Evolutionary conservation across 2,113 vertebrate genomes (phyloP), one percentile per base, ranked within the genome.

Genomic region (Psittacus erithacus): DNA sequence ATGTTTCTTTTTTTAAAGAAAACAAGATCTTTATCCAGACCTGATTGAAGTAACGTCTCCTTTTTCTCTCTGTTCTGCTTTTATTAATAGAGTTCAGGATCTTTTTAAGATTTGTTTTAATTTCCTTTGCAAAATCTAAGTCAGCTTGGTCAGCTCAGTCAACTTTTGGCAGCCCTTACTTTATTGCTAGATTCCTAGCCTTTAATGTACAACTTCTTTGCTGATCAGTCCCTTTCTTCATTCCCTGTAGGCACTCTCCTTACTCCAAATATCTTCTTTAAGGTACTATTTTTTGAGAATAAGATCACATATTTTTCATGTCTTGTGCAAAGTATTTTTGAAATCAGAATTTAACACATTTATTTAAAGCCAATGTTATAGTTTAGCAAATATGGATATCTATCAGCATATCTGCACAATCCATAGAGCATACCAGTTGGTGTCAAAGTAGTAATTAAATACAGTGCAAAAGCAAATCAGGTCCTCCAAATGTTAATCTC

Each of bases 401-500:
- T 90, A 90, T 59, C 80, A 69, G 88, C 63, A 83, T 96, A 93
- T 97, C 95, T 95, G 69, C 82, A 95, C 75, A 93, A 96, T 94
- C 91, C 96, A 84, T 74, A 90, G 93, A 91, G 95, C 92, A 87
- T 85, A 92, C 65, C 90, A 96, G 92, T 93, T 96, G 97, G 95
- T 97, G 97, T 98, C 98, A 98, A 93, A 94, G 95, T 90, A 95
- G 97, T 98, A 98, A 98, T 98, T 98, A 98, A 98, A 98, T 93
- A 97, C 97, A 97, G 96, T 0, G 79, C 90, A 95, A 97, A 97
- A 97, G 95, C 97, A 97, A 96, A 97, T 97, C 97, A 94, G 95
- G 97, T 97, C 94, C 94, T 96, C 94, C 85, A 95, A 97, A 98
- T 97, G 98, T 97, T 98, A 98, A 98, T 98, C 97, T 98, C 98